phyloP scores from a whole-genome alignment of 2,113 vertebrate species.

The Cebidichthys violaceus region DNA sequence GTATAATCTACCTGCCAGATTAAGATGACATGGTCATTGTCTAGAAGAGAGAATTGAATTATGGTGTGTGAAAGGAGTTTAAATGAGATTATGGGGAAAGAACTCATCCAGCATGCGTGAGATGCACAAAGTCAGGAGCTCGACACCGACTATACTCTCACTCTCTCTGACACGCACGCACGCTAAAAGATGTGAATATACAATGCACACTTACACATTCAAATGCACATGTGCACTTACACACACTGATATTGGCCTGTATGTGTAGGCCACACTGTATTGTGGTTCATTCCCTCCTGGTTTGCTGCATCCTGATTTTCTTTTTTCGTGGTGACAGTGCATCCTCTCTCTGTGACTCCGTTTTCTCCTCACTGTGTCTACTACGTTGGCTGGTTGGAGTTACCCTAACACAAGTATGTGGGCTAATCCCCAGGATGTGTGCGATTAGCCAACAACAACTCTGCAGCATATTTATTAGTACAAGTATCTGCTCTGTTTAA shows the following conservation, averaged over 20 bases:
- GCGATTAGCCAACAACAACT: constrained; percentile 72
- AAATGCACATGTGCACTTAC: constrained; percentile 31
- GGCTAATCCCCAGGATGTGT: constrained; percentile 76
- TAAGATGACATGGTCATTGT: constrained; percentile 85
- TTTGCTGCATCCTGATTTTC: constrained; percentile 10
- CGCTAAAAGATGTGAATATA: constrained; percentile 49
- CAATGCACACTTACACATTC: constrained; percentile 29
- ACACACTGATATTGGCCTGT: constrained; percentile 34
- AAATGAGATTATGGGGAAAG: constrained; percentile 81
- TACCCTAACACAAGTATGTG: constrained; percentile 54
- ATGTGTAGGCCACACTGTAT: constrained; percentile 6
- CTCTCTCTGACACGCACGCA: constrained; percentile 24
- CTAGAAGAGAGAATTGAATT: constrained; percentile 84
- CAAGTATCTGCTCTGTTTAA: constrained; percentile 77
- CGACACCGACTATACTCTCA: constrained; percentile 27
- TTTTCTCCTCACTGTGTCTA: constrained; percentile 53
- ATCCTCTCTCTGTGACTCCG: constrained; percentile 33
- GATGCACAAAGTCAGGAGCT: constrained; percentile 71
- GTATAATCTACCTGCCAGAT: constrained; percentile 85
- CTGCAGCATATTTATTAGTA: constrained; percentile 68
- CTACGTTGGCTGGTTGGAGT: constrained; percentile 41
- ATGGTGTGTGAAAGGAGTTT: constrained; percentile 81
- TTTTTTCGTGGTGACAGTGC: constrained; percentile 35
- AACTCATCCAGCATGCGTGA: constrained; percentile 68
- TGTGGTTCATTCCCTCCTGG: constrained; percentile 12